A percentile compares a stretch with the other conserved stretches of the same genome.
Conservation (phyloP, 1,140 invertebrate species). For the Babylonia areolata region DNA sequence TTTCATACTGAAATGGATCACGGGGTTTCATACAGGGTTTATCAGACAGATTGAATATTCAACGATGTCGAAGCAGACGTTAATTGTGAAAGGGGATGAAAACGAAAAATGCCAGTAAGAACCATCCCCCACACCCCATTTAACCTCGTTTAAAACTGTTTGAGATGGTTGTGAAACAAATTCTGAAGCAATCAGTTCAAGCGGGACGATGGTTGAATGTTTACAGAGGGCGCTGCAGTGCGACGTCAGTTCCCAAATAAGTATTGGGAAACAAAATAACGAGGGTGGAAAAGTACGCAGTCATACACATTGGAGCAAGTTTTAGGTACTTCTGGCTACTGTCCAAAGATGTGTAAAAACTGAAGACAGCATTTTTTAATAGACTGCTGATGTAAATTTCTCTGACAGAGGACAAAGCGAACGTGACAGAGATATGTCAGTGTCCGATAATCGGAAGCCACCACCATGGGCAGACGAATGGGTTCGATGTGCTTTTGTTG, state of each 20-base stretch:
- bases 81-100: too few species aligned
- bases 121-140: too few species aligned
- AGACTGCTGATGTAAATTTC: background rate
- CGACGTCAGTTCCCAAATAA: conserved; percentile 40
- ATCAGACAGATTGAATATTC: too few species aligned
- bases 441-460: background rate
- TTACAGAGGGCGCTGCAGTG: conserved; percentile 42
- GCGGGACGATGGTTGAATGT: background rate
- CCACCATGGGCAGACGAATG: conserved; percentile 12
- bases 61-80: background rate
- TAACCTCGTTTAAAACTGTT: background rate
- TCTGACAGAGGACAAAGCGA: background rate
- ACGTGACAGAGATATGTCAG: background rate
- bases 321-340: background rate
- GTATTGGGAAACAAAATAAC: conserved; percentile 20
- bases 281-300: conserved; percentile 9
- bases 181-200: background rate
- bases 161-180: background rate
- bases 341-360: too few species aligned
- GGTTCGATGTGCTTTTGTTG: conserved; percentile 6
- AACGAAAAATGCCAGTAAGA: too few species aligned
- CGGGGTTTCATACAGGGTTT: too few species aligned
- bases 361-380: too few species aligned
- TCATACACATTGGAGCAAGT: background rate
- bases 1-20: too few species aligned